Base-by-base conservation (phyloP, 2,113 vertebrate genomes). In the Chlorodrepanis virens region DNA sequence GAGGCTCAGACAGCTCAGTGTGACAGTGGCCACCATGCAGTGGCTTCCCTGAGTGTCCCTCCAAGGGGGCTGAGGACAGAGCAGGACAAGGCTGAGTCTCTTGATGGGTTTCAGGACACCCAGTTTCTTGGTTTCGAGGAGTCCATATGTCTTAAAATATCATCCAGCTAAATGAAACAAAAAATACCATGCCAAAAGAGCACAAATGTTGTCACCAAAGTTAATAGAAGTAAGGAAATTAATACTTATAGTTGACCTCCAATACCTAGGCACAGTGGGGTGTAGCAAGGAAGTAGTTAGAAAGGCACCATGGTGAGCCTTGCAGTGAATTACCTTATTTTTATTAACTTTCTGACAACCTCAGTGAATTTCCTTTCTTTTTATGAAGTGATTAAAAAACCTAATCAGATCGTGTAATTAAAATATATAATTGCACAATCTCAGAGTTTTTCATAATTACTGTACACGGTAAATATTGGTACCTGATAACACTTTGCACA, bases 361-460 rank as follows among this genome's bases (percentile, higher is more conserved):
- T 97, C 84, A 65, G 96, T 94, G 96, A 95, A 96, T 94, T 97
- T 97, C 96, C 94, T 97, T 91, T 98, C 97, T 98, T 97, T 98
- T 96, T 97, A 94, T 96, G 70, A 97, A 47, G 96, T 97, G 96
- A 98, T 98, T 97, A 96, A 97, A 95, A 96, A 97, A 95, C 96
- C 96, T 98, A 98, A 98, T 95, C 95, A 98, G 96, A 97, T 97
- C 87, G 88, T 95, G 95, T 97, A 98, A 97, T 97, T 97, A 91
- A 94, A 93, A 97, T 95, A 95, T 77, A 91, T 97, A 96, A 97
- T 97, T 97, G 94, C 95, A 97, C 89, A 96, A 89, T 95, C 92
- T 93, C 61, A 53, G 86, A 96, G 92, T 93, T 97, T 96, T 97
- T 93, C 15, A 33, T 96, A 90, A 93, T 95, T 95, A 95, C 92